A percentile compares a stretch with the other conserved stretches of the same genome.
phyloP scores from a whole-genome alignment of 1,140 invertebrate genomes.

The Drosophila pruinosa region DNA sequence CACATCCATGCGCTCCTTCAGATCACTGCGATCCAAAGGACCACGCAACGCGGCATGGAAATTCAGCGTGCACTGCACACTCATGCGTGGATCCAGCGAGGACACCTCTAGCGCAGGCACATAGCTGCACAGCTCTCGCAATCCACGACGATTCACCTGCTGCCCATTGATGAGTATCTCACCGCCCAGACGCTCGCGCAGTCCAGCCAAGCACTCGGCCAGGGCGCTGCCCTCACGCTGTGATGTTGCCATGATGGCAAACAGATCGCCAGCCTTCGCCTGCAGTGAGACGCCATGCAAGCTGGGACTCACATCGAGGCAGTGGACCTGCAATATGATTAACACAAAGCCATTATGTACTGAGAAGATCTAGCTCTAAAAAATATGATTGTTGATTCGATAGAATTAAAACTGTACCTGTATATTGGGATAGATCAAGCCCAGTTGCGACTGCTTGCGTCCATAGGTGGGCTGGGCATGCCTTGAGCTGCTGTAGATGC shows the following conservation, averaged over 20 bases:
- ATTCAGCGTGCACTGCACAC: slow-evolving; percentile 91
- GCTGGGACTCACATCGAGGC: slow-evolving; percentile 84
- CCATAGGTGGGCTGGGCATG: slow-evolving; percentile 51
- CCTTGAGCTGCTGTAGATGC: slow-evolving; percentile 71
- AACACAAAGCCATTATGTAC: no score
- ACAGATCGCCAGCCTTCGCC: slow-evolving; percentile 93
- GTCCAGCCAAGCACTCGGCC: slow-evolving; percentile 91
- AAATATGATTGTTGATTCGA: no score
- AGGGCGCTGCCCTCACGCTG: slow-evolving; percentile 91
- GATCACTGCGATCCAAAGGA: slow-evolving; percentile 85
- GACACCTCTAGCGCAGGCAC: slow-evolving; percentile 76
- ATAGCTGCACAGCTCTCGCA: slow-evolving; percentile 85
- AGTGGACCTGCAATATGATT: slow-evolving; percentile 88
- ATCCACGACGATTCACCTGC: slow-evolving; percentile 87
- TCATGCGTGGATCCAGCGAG: slow-evolving; percentile 87
- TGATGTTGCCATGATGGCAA: slow-evolving; percentile 94
- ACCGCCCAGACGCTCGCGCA: slow-evolving; percentile 87
- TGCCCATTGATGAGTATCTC: slow-evolving; percentile 95
- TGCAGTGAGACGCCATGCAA: slow-evolving; percentile 91
- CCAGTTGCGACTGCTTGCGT: slow-evolving; percentile 79
- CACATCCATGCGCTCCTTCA: slow-evolving; percentile 89
- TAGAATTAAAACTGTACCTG: no score
- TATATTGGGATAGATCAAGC: slow-evolving; percentile 86
- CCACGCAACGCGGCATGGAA: slow-evolving; percentile 90
- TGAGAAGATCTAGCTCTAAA: no score